Evolutionary conservation across 2,113 vertebrate species (phyloP), one percentile per base, ranked within the genome.

Genomic region (Psilopsiagon aurifrons): DNA sequence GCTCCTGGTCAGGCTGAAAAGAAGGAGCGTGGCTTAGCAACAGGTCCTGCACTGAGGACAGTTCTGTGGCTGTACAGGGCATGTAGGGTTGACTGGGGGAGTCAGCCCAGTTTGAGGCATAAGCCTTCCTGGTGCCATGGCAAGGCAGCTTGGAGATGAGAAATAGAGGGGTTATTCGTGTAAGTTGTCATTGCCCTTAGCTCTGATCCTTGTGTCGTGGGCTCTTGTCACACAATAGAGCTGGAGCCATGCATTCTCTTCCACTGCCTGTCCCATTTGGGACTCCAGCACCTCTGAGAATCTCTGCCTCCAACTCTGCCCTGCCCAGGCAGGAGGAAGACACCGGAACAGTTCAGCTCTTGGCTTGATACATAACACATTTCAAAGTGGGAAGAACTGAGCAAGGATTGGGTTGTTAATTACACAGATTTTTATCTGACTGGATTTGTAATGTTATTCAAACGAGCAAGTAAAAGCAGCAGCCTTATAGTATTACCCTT

Each of bases 221-320:
- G 4, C 49, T 25, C n/a, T 15, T 27, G 33, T 62, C 62, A 28
- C 16, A 19, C 2, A 3, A 2, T 9, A 18, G 17, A 63, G 54
- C 37, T 41, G 33, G 2, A 1, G 54, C 67, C 13, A 0, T 20
- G 6, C 2, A 1, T 62, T 69, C 33, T 35, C 18, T 51, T 66
- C 46, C 19, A 7, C 22, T 55, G 46, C 41, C 57, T 22, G 37
- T n/a, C 22, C 44, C 0, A 0, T n/a, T 1, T 19, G 44, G n/a
- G 44, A 35, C 83, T 75, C 9, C 28, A 11, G 49, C 55, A 25
- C 37, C 16, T 6, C 25, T 11, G 60, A 14, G 17, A 37, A 10
- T 33, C 1, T 1, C 71, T 63, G 54, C 37, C 39, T 31, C 41
- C 37, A 29, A 2, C 74, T 28, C 46, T 11, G 15, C 25, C 27